Base-by-base conservation (phyloP, 2,888 invertebrate species). In the Tromatobia lineatoria region DNA sequence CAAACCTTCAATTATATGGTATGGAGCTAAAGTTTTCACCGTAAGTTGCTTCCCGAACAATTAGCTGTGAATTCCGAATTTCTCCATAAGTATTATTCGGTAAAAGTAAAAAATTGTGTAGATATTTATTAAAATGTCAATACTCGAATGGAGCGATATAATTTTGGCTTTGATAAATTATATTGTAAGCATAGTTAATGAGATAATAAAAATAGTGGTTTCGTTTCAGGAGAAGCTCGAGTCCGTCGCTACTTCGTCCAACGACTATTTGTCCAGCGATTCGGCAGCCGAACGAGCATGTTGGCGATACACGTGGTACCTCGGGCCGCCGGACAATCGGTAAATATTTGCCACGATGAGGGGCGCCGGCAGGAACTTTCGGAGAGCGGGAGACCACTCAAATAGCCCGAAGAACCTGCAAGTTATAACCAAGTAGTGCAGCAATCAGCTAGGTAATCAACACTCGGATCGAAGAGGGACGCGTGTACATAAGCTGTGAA, bases 371-470 rank as follows among this genome's bases (percentile, higher is more conserved):
- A 18, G 42, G 38, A 42, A 42, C 23, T 38, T 45, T 29, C 25
- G 52, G 20, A 13, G 67, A 45, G 57, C 18, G 29, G 38, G 52
- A 42, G 50, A 42, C n/a, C 52, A 69, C 42, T 75, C 18, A n/a
- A 69, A 70, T 52, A 6, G 42, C 20, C 11, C 20, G 29, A 42
- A 52, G 25, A 64, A 80, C 61, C 42, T 64, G 70, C 52, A 54
- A 81, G 70, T 69, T 66, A 64, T 38, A 52, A 42, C 13, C 54
- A 57, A 74, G 69, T 64, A 29, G 67, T 61, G 23, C 71, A 69
- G 69, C 74, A 75, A 77, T 82, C 77, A 67, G 67, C 73, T 59
- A 64, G 59, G 74, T 61, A 73, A 69, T 82, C 82, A 78, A 67
- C 73, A 23, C 23, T 7, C 54, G 57, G 45, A 67, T 67, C 66